phyloP scores from a whole-genome alignment of 2,113 vertebrate genomes.

The Jacana jacana region DNA sequence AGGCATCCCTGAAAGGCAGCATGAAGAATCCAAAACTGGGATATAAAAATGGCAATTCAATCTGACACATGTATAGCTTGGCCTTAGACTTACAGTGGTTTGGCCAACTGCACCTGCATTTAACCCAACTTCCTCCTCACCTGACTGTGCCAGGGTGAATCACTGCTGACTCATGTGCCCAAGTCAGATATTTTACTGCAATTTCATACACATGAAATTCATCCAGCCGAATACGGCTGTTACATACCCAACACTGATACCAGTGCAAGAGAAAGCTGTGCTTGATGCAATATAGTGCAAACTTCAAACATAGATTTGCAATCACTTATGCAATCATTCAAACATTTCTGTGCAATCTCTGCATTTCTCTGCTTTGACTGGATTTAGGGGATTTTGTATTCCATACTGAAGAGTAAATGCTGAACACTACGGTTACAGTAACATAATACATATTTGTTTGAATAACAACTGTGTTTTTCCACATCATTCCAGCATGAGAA shows the following conservation, averaged over 20 bases:
- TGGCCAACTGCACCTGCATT: background rate
- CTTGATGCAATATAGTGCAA: background rate
- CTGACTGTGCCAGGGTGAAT: background rate
- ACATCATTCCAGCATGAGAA: background rate
- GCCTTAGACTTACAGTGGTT: background rate
- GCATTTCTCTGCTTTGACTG: background rate
- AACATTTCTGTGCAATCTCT: background rate
- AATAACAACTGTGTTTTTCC: background rate
- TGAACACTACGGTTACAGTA: background rate
- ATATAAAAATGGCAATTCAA: background rate
- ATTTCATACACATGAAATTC: background rate
- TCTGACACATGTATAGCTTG: background rate
- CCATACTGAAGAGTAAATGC: background rate
- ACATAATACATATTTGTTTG: background rate
- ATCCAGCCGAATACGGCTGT: background rate
- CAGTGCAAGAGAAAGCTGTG: background rate
- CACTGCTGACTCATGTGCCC: background rate
- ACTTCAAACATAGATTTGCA: background rate
- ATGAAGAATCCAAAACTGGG: background rate
- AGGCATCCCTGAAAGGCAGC: background rate
- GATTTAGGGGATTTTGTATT: background rate
- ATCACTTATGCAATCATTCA: no score
- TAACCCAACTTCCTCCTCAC: background rate
- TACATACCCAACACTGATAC: background rate
- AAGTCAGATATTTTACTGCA: background rate